Evolutionary conservation across 2,797 vertebrate species (phyloP), one percentile per base, ranked within the genome.

Genomic region (Champsocephalus esox): DNA sequence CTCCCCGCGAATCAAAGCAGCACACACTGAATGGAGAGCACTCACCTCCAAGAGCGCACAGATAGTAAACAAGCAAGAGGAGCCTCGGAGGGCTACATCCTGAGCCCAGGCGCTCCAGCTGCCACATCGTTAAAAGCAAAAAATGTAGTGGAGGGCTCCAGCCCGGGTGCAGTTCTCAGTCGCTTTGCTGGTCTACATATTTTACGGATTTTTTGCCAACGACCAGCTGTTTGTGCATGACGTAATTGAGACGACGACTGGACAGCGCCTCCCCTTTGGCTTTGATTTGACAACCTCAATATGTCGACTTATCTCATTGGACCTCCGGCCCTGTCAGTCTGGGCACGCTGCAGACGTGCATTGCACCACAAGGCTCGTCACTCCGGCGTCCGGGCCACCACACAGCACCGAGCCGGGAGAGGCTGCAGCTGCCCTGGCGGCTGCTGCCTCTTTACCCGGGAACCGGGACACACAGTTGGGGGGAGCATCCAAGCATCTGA

Each of bases 171-270:
- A 83, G 88, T 80, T 93, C 94, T 93, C 93, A 89, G 92, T 83
- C 91, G 88, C 94, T 92, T 82, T 85, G 92, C 92, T 91, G 91
- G 87, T 93, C 94, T 94, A 95, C 95, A 95, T 95, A 93, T 94
- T 95, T 93, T 92, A 38, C 92, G 87, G 86, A 24, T 88, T 88
- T 57, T 81, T 86, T 87, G 92, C 92, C 92, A 93, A 83, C 88
- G 92, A 95, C 95, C 95, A 95, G 95, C 95, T 95, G 95, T 95
- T 95, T 93, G 92, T 87, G 90, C 91, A 93, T 96, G 95, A 96
- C 95, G 95, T 96, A 87, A 95, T 89, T 70, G 77, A 56, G 91
- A 92, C 90, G 92, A 90, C 81, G 88, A 61, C 88, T 83, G 88
- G 82, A 84, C 88, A 44, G 90, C 90, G 83, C 94, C 93, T 83